Evolutionary conservation across 2,888 invertebrate genomes (phyloP), one percentile per base, ranked within the genome.

Genomic region (Cataglyphis albicans): DNA sequence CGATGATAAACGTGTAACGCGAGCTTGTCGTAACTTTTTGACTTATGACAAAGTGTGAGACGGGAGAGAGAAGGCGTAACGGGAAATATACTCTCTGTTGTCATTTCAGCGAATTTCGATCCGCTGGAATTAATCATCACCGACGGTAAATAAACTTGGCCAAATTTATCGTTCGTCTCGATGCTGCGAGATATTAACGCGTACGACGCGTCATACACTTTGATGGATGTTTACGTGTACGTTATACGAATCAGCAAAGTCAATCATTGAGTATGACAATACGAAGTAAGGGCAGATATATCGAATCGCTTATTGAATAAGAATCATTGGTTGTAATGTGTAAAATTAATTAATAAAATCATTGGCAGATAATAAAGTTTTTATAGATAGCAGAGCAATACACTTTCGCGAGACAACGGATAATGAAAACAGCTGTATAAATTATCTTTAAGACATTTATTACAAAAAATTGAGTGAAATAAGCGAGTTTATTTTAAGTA

Each of bases 1-100:
- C 29, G 52, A 67, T 85, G 82, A 84, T 82, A 78, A 81, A 84
- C 83, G 84, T 70, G 76, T 84, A 65, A 38, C 73, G 55, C 48
- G 64, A 52, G 72, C 41, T 63, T 68, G 86, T 86, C 88, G 55
- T 21, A 81, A 88, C 81, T 83, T 84, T 88, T 83, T 80, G 84
- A 88, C 88, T 86, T 83, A 83, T 81, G 81, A 67, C 59, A 76
- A 52, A 80, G 72, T 21, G 59, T 32, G 78, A 35, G 21, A 44
- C 41, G 32, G 0, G 52, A 29, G 67, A n/a, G 18, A 18, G 65
- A 35, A 35, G 12, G 12, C 1, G 12, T n/a, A 2, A 5, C 1
- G 32, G 32, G 18, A 15, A 29, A 29, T 29, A 15, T 25, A 48
- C 2, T n/a, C 3, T 52, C 57, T 29, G 57, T 44, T 55, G 76